Base-by-base conservation (phyloP, 1,140 invertebrate species). In the Cylas formicarius region DNA sequence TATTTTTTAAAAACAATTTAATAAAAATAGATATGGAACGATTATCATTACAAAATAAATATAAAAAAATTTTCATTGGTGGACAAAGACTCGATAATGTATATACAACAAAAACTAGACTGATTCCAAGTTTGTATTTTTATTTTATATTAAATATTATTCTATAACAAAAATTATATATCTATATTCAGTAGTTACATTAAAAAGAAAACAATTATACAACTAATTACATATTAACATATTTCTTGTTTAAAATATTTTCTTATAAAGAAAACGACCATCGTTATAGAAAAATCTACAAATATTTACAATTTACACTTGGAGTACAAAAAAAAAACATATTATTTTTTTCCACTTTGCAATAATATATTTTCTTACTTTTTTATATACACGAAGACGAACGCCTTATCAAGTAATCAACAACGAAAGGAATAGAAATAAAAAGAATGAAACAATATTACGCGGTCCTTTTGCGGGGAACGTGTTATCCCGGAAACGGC, bases 161-260 rank as follows among this genome's bases (percentile, higher is more conserved):
- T 63, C 58, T 63, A 63, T 63, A 63, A 63, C 61, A 63, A 63
- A 63, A 63, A 58, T 60, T 58, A 61, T 63, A 63, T 60, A 61
- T 56, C 52, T 61, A 61, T 63, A 44, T 60, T 54, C 55, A 57
- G 53, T 51, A 39, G 46, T 56, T 53, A 53, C 52, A 33, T 58
- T 52, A 55, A 54, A 59, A 61, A 45, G 52, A 58, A 58, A 58
- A 63, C 60, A 61, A 61, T 62, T 58, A 56, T 63, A 63, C 59
- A 63, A 60, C 59, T 63, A 63, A 58, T 63, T 63, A 63, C 59
- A 63, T 54, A 55, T 20, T 54, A 60, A 58, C 55, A 56, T 57
- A 35, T 52, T 45, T 53, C 41, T 52, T 41, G 19, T 42, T 57
- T 57, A 58, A 58, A 57, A 55, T 44, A 58, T 62, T 62, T 62